phyloP scores from a whole-genome alignment of 2,888 invertebrate genomes.

The Parnassius mnemosyne region DNA sequence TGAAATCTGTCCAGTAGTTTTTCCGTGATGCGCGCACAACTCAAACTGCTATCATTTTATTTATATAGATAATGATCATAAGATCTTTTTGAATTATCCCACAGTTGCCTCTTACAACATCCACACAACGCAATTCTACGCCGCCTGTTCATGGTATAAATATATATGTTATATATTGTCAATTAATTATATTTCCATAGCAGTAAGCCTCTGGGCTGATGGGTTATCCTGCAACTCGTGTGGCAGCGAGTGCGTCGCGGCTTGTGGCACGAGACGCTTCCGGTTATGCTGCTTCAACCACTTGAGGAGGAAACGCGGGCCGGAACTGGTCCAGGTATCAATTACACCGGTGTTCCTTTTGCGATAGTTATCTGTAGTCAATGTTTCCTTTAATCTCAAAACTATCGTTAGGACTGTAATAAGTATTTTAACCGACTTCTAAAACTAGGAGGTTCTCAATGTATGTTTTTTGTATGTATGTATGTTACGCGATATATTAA shows the following conservation, averaged over 20 bases:
- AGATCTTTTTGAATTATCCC: not conserved
- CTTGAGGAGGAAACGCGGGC: constrained; percentile 80
- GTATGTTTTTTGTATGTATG: no score
- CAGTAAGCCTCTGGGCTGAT: constrained; percentile 75
- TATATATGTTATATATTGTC: no score
- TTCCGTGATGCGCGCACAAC: no score
- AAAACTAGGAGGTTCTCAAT: no score
- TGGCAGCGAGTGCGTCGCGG: constrained; percentile 83
- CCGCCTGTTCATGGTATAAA: no score
- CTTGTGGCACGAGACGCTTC: constrained; percentile 86
- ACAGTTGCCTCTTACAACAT: not conserved
- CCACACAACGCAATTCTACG: not conserved
- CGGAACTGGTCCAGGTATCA: constrained; percentile 48
- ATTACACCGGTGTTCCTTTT: not conserved
- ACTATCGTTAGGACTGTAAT: no score
- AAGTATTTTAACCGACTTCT: no score
- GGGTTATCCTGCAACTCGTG: constrained; percentile 84
- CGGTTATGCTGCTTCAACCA: constrained; percentile 88
- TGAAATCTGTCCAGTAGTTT: no score
- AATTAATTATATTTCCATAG: not conserved
- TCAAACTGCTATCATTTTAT: not conserved
- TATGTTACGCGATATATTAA: no score
- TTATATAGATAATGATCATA: not conserved
- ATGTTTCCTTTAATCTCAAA: not conserved
- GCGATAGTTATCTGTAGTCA: not conserved